A percentile compares a stretch with the other conserved stretches of the same genome.
Conservation (phyloP, 2,797 vertebrate genomes). For the Vireo griseus region DNA sequence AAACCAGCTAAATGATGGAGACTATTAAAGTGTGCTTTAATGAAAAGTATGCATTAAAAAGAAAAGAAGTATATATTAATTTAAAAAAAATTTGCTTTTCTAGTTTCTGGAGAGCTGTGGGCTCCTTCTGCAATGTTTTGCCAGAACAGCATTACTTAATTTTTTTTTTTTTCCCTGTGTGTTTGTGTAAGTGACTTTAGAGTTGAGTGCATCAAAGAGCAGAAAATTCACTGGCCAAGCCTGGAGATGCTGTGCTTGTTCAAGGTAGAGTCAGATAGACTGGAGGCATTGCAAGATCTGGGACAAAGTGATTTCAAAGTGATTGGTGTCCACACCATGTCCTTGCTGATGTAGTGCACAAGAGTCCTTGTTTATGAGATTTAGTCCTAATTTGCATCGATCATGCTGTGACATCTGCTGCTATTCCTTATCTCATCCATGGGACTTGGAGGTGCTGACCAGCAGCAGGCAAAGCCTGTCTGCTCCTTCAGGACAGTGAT, state of each 20-base stretch:
- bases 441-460: background rate
- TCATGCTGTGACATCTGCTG: background rate
- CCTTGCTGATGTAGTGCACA: background rate
- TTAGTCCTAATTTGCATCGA: fast-evolving
- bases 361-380: background rate
- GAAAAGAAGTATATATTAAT: background rate
- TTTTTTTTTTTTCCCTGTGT: fast-evolving
- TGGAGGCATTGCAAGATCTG: background rate
- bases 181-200: background rate
- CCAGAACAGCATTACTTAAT: background rate
- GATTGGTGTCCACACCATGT: fast-evolving
- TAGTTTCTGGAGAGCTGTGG: background rate
- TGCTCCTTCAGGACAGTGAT: background rate
- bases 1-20: background rate
- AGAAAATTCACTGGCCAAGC: background rate
- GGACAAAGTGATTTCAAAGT: background rate
- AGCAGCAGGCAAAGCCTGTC: background rate
- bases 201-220: background rate
- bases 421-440: background rate
- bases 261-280: background rate
- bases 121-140: background rate
- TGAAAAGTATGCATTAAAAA: no score
- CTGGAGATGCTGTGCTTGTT: background rate
- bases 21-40: background rate
- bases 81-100: background rate